phyloP scores from a whole-genome alignment of 1,140 invertebrate genomes.

The Thereuonema tuberculata region DNA sequence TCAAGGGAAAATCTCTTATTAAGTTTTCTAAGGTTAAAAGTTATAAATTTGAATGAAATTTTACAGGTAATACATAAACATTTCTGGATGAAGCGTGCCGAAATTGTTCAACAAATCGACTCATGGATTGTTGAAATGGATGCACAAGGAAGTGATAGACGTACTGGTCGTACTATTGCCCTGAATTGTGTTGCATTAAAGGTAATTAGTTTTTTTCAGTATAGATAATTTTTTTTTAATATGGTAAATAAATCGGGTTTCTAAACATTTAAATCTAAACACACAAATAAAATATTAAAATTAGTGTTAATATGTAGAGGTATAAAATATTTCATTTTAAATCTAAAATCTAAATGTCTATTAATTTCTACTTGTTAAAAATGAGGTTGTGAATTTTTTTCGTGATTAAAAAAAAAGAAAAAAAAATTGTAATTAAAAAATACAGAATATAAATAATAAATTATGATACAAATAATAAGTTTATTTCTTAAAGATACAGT shows the following conservation, averaged over 20 bases:
- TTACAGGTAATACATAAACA: slow-evolving; percentile 74
- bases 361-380: no score
- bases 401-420: no score
- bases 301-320: background rate
- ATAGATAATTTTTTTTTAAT: background rate
- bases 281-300: background rate
- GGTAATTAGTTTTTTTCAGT: slow-evolving; percentile 33
- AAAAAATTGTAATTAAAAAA: no score
- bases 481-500: no score
- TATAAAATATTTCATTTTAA: background rate
- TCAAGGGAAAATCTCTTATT: no score
- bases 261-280: no score
- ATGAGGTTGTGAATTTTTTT: no score
- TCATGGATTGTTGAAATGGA: slow-evolving; percentile 80
- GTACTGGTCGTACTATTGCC: slow-evolving; percentile 55
- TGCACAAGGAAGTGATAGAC: slow-evolving; percentile 51
- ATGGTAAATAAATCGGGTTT: background rate
- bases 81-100: slow-evolving; percentile 86
- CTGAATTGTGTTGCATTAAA: slow-evolving; percentile 59
- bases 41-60: no score
- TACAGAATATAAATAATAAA: no score
- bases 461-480: no score
- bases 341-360: no score
- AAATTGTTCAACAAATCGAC: slow-evolving; percentile 76
- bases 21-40: no score